These are phyloP conservation scores for Drosophila algonquin DNA, from an alignment of 2,888 invertebrate species.

Conservation along the genomic window DNA sequence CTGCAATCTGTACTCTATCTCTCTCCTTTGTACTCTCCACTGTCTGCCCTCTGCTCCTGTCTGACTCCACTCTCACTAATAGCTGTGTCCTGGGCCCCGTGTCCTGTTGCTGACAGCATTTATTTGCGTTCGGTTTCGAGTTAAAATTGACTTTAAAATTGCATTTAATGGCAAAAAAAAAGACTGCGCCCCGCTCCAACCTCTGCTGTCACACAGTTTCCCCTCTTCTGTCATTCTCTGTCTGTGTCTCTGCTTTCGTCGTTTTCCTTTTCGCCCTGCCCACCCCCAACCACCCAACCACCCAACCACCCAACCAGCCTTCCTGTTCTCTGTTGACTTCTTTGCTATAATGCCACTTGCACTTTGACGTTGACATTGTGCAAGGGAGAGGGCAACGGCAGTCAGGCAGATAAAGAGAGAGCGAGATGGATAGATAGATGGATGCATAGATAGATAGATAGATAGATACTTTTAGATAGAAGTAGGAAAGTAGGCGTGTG, in stretches of 20 bases:
- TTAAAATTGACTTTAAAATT: constrained; percentile 76
- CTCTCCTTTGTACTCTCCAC: not conserved
- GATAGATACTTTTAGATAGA: not conserved
- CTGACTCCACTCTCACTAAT: constrained; percentile 37
- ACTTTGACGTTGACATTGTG: constrained; percentile 76
- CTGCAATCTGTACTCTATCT: not conserved
- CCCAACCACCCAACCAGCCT: constrained; percentile 2
- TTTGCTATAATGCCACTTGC: constrained; percentile 76
- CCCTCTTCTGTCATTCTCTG: constrained; percentile 12
- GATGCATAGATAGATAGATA: not conserved
- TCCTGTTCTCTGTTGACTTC: constrained; percentile 47
- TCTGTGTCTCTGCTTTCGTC: constrained; percentile 48
- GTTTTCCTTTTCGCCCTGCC: constrained; percentile 18
- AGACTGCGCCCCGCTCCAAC: constrained; percentile 20
- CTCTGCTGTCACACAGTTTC: constrained; percentile 17
- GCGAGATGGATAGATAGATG: constrained; percentile 17
- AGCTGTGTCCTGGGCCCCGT: constrained; percentile 31
- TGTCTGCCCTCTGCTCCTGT: not conserved
- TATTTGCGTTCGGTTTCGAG: constrained; percentile 69
- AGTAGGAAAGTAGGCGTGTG: not conserved
- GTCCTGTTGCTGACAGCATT: constrained; percentile 65
- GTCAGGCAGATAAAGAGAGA: constrained; percentile 7
- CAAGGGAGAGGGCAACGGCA: constrained; percentile 24
- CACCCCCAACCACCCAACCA: constrained; percentile 1
- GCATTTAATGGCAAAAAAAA: constrained; percentile 66